Conservation (phyloP, 2,113 vertebrate species). For the Xiphophorus couchianus region DNA sequence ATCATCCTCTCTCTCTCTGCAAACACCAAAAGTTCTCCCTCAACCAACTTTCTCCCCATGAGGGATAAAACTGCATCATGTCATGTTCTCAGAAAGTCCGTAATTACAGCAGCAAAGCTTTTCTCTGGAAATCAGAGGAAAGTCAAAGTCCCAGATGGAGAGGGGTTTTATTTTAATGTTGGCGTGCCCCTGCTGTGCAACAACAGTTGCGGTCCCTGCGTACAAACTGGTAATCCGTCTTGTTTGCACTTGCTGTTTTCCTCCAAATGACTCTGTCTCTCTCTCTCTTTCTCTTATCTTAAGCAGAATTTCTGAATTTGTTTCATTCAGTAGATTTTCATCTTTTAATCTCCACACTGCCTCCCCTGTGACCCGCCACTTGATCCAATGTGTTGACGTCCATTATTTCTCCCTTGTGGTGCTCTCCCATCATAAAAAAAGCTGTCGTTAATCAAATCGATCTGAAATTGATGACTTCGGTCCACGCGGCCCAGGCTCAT, state of each 20-base stretch:
- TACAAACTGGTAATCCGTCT: conserved; percentile 56
- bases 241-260: conserved; percentile 55
- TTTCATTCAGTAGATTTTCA: conserved; percentile 55
- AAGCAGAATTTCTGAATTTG: conserved; percentile 41
- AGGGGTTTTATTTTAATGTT: conserved; percentile 30
- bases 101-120: conserved; percentile 50
- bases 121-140: conserved; percentile 41
- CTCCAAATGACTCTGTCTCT: conserved; percentile 54
- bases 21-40: conserved; percentile 29
- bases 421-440: conserved; percentile 7
- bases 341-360: conserved; percentile 39
- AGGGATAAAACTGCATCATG: conserved; percentile 26
- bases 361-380: conserved; percentile 45
- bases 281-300: conserved; percentile 48
- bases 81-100: conserved; percentile 45
- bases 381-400: conserved; percentile 32
- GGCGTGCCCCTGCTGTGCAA: conserved; percentile 15
- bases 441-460: conserved; percentile 49
- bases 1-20: conserved; percentile 35
- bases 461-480: conserved; percentile 43
- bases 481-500: conserved; percentile 32
- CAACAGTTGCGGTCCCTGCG: conserved; percentile 36
- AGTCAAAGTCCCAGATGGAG: conserved; percentile 58
- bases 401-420: conserved; percentile 15
- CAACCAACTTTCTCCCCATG: conserved; percentile 11